Base-by-base conservation (phyloP, 2,113 vertebrate genomes). In the Empidonax traillii region DNA sequence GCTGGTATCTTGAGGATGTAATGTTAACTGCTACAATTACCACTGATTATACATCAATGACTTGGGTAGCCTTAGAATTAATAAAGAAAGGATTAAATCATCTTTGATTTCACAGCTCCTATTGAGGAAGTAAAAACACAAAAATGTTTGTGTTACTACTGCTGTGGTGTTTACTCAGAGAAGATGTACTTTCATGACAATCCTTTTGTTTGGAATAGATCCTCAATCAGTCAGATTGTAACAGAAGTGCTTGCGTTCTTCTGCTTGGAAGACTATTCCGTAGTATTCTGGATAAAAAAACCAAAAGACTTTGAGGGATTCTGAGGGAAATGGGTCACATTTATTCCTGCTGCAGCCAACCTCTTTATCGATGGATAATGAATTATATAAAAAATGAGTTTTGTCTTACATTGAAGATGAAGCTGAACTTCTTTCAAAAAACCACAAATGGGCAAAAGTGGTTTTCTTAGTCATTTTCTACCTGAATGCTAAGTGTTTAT, bases 391-490 rank as follows among this genome's bases (percentile, higher is more conserved):
- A 83, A 66, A 79, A 87, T 16, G 10, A 90, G 30, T 63, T 96
- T 83, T 95, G 30, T 11, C 46, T 95, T 83, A 52, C 5, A n/a
- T 25, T 69, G 84, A 86, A 85, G 71, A 78, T 83, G 74, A 91
- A 81, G 51, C 16, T 93, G 71, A 87, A 33, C 71, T 87, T 71
- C 46, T 83, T 92, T 95, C 56, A 77, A 37, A 90, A 90, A 95
- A 80, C 91, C 91, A 87, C 93, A 95, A 96, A 93, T 91, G 85
- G 75, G 21, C 5, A 79, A 80, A 93, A 89, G 74, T 55, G 82
- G 55, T 59, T 94, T 89, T 91, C 84, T 91, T 66, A 62, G 58
- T 87, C 0, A 79, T 91, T 95, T 94, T 93, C 85, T 79, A 87
- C 58, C 56, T 91, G 69, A 73, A 79, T 77, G 43, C 74, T 91